Evolutionary conservation across 1,140 invertebrate species (phyloP).

Genomic region (Onthophagus taurus): DNA sequence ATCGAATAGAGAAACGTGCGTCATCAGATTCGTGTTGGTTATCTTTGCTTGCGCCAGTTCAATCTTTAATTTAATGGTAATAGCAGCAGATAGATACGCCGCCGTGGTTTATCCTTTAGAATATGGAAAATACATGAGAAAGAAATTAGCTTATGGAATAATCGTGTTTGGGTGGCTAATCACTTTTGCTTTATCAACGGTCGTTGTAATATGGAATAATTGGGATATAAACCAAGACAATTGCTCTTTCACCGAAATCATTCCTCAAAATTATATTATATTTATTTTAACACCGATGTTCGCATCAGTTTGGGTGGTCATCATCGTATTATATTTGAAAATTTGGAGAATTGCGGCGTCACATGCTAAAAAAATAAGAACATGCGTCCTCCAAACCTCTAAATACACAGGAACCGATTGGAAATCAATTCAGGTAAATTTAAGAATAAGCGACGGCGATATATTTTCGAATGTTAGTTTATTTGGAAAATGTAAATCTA

Average conservation of each 20-base stretch:
- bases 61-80: slow-evolving; percentile 72
- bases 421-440: slow-evolving; percentile 56
- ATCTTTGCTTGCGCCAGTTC: slow-evolving; percentile 63
- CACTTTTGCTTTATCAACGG: slow-evolving; percentile 49
- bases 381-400: too few species aligned
- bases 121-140: slow-evolving; percentile 59
- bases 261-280: slow-evolving; percentile 51
- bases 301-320: slow-evolving; percentile 56
- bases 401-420: slow-evolving; percentile 48
- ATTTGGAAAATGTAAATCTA: too few species aligned
- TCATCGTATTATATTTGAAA: slow-evolving; percentile 62
- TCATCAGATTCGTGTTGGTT: slow-evolving; percentile 60
- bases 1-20: slow-evolving; percentile 46
- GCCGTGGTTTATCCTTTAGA: slow-evolving; percentile 74
- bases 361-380: slow-evolving; percentile 54
- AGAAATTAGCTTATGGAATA: slow-evolving; percentile 46
- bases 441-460: neutral
- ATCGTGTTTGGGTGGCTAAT: slow-evolving; percentile 53
- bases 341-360: slow-evolving; percentile 62
- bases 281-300: slow-evolving; percentile 58
- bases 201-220: slow-evolving; percentile 64
- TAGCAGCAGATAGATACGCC: slow-evolving; percentile 73
- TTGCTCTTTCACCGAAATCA: slow-evolving; percentile 30
- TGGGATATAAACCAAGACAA: slow-evolving; percentile 39
- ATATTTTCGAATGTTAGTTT: too few species aligned